Percentiles rank a stretch among this genome's conserved stretches.
These are phyloP conservation scores for Rhodeus uyekii DNA, from an alignment of 2,797 vertebrate species.

Conservation along the genomic window DNA sequence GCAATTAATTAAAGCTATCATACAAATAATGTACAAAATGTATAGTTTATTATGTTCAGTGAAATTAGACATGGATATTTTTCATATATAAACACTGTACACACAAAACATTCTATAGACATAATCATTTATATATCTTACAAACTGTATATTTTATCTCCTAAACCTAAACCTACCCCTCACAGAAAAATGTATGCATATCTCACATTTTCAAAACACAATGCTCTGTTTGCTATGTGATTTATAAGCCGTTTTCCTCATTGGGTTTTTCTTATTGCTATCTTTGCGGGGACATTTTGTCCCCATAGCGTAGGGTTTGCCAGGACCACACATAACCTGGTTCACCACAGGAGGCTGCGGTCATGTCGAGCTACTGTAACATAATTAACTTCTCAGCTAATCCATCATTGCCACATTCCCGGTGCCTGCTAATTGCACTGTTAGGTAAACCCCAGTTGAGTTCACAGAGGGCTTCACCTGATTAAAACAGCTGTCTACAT, in stretches of 20 bases:
- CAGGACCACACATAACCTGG: neutral
- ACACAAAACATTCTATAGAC: neutral
- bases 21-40: neutral
- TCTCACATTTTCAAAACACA: neutral
- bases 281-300: neutral
- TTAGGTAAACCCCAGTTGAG: constrained; percentile 50
- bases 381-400: constrained; percentile 56
- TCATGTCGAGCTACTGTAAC: constrained; percentile 51
- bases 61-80: neutral
- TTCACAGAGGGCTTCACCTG: constrained; percentile 45
- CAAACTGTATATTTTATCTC: neutral
- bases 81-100: neutral
- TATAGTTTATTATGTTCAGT: no score
- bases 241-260: neutral
- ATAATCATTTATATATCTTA: neutral
- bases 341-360: constrained; percentile 49
- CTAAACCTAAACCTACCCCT: neutral
- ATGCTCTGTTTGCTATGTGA: neutral
- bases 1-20: neutral
- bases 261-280: neutral
- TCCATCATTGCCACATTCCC: constrained; percentile 52
- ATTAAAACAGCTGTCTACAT: constrained; percentile 57
- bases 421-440: constrained; percentile 46
- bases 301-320: neutral
- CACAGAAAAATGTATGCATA: neutral